Base-by-base conservation (phyloP, 2,797 vertebrate genomes). In the Siniperca obscura region DNA sequence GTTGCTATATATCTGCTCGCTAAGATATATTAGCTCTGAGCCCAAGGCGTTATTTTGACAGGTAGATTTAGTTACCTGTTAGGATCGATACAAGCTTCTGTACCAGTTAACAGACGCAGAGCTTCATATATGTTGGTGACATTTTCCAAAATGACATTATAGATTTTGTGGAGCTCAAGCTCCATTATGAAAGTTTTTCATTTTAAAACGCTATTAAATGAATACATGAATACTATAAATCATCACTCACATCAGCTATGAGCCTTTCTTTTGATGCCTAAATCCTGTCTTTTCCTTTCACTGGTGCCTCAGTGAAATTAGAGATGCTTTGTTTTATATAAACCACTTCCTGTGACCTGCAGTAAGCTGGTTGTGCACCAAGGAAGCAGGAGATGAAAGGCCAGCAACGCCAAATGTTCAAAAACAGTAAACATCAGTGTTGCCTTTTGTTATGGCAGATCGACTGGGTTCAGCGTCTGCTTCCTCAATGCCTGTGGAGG, bases 41-140 rank as follows among this genome's bases (percentile, higher is more conserved):
- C 89, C 86, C 83, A 76, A 85, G 90, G 90, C 85, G 76, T 84
- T 73, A 19, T 74, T 73, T 57, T 90, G 91, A 93, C 92, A 91
- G 88, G 86, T 91, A 83, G 90, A 94, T 93, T 92, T 93, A 94
- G 92, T 92, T 92, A 93, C 92, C 87, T 86, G 91, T 89, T 87
- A 83, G 85, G 84, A 93, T 93, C 90, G 70, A 94, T 94, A 85
- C 84, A 7, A 30, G 87, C 85, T 16, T 81, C 77, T 21, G 71
- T 61, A 56, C 52, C 86, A 2, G 73, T 76, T 87, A 89, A 90
- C 86, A 30, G 79, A 86, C 34, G 40, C 76, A 1, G 38, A 27
- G 65, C 78, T 81, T 84, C 72, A 70, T 69, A 56, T 52, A 64
- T 55, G 81, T 57, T 4, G 78, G 38, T 90, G 91, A 90, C 90